Conservation (phyloP, 2,113 vertebrate species). For the Elephas maximus region DNA sequence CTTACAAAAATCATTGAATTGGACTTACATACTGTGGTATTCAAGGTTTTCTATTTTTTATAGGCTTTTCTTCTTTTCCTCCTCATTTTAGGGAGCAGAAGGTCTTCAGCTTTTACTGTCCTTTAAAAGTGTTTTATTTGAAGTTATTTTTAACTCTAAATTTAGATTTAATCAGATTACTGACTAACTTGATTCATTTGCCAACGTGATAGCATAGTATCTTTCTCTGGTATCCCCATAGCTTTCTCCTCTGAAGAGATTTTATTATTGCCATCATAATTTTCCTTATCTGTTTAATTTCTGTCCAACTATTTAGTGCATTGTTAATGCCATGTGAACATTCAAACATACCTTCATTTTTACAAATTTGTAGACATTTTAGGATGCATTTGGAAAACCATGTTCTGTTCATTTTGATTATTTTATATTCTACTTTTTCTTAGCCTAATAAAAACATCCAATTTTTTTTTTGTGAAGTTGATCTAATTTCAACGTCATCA, state of each 20-base stretch:
- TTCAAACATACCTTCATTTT: background rate
- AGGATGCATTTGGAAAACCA: constrained; percentile 19
- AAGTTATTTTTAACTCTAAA: constrained; percentile 65
- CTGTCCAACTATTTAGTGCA: background rate
- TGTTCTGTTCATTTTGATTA: background rate
- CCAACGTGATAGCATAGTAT: background rate
- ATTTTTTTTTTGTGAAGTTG: constrained; percentile 9
- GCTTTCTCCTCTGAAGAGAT: background rate
- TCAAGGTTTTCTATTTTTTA: constrained; percentile 91
- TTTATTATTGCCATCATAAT: constrained; percentile 11
- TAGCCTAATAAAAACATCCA: background rate
- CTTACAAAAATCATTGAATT: constrained; percentile 40
- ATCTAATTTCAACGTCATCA: background rate
- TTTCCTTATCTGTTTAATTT: background rate
- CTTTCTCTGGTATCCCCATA: background rate
- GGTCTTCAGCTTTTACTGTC: constrained; percentile 71
- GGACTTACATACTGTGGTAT: constrained; percentile 92
- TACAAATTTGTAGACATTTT: background rate
- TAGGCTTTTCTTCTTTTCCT: constrained; percentile 92
- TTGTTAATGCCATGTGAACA: background rate
- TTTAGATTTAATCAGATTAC: constrained; percentile 58
- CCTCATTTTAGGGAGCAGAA: constrained; percentile 88
- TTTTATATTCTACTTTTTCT: constrained; percentile 28
- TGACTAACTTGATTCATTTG: background rate
- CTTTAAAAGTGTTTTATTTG: constrained; percentile 79